These are phyloP conservation scores for Scaptomyza flava DNA, from an alignment of 2,888 invertebrate species.

Conservation along the genomic window DNA sequence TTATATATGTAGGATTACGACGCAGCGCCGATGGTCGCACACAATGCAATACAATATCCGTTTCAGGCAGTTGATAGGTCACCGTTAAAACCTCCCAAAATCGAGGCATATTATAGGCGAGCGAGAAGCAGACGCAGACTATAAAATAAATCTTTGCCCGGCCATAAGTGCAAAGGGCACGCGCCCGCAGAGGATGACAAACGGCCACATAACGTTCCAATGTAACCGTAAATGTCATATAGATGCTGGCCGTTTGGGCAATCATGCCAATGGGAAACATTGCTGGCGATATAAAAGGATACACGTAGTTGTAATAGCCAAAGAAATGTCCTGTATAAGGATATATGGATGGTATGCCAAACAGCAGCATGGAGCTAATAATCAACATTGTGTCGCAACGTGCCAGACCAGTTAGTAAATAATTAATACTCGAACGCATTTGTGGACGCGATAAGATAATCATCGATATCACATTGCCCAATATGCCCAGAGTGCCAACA, in stretches of 20 bases:
- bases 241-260: conserved; percentile 97
- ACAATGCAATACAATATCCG: conserved; percentile 88
- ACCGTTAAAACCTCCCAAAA: conserved; percentile 89
- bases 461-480: conserved; percentile 96
- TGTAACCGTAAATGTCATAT: conserved; percentile 95
- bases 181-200: conserved; percentile 94
- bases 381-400: conserved; percentile 96
- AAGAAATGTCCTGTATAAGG: conserved; percentile 92
- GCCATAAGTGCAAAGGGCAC: conserved; percentile 95
- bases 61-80: conserved; percentile 78
- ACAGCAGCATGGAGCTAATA: conserved; percentile 92
- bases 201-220: conserved; percentile 97
- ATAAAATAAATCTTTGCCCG: conserved; percentile 93
- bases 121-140: conserved; percentile 91
- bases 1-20: conserved; percentile 90
- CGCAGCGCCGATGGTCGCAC: conserved; percentile 89
- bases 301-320: conserved; percentile 91
- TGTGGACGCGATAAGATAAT: conserved; percentile 95
- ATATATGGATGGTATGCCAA: conserved; percentile 94
- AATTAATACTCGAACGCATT: conserved; percentile 98
- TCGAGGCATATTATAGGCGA: conserved; percentile 93
- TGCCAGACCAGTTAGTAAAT: conserved; percentile 96
- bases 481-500: conserved; percentile 92
- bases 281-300: conserved; percentile 91
- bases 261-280: conserved; percentile 93